Evolutionary conservation across 1,140 invertebrate genomes (phyloP).

Genomic region (Cydia splendana): DNA sequence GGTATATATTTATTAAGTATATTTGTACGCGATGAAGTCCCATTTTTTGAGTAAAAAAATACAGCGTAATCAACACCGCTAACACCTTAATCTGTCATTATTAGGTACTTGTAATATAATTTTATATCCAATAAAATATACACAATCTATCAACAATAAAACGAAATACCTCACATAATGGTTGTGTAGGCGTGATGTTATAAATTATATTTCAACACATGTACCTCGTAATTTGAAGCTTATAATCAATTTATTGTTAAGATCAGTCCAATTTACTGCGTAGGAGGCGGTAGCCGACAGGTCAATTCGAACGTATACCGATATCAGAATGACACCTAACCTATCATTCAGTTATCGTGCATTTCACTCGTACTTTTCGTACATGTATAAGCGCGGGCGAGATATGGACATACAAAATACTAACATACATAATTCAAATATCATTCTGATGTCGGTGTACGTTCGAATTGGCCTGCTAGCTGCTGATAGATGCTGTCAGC

Average conservation of each 20-base stretch:
- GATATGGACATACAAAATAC: too few species aligned
- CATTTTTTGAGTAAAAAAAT: not conserved
- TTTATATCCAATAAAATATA: not conserved
- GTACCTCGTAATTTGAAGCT: not conserved
- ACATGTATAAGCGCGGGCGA: too few species aligned
- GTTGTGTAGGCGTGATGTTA: not conserved
- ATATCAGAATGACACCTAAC: too few species aligned
- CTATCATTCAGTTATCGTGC: too few species aligned
- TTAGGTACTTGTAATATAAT: not conserved
- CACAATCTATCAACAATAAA: not conserved
- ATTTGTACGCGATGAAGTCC: too few species aligned
- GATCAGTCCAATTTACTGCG: not conserved
- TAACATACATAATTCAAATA: too few species aligned
- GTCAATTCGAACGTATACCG: too few species aligned
- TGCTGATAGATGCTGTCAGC: not conserved
- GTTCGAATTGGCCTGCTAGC: not conserved
- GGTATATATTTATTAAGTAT: too few species aligned
- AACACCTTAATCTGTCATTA: not conserved
- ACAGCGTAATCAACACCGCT: not conserved
- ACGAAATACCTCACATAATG: not conserved
- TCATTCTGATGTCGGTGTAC: too few species aligned
- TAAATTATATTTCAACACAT: conserved; percentile 1
- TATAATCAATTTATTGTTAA: conserved; percentile 30
- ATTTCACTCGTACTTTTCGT: too few species aligned
- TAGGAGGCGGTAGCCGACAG: conserved; percentile 12